These are phyloP conservation scores for Drosophila vallismaia DNA, from an alignment of 2,888 invertebrate genomes.

Conservation along the genomic window DNA sequence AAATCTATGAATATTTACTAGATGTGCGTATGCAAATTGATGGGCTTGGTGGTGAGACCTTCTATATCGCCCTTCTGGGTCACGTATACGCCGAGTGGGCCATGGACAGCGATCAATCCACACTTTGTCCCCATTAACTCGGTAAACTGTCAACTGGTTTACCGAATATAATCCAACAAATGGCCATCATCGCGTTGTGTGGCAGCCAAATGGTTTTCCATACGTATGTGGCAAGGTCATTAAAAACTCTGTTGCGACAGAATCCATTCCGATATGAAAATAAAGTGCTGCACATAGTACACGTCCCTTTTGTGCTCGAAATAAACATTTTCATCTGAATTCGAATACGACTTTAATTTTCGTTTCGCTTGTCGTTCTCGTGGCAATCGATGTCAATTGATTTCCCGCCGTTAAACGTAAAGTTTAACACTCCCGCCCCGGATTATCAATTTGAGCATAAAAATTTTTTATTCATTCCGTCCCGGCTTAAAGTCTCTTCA, in stretches of 20 bases:
- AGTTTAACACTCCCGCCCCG: constrained; percentile 13
- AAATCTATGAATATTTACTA: constrained; percentile 66
- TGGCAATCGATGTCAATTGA: constrained; percentile 47
- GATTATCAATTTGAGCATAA: constrained; percentile 36
- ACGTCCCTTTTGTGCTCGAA: neutral
- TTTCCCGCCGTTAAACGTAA: constrained; percentile 30
- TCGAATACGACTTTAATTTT: constrained; percentile 4
- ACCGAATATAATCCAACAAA: constrained; percentile 26
- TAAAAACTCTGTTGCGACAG: constrained; percentile 16
- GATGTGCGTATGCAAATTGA: constrained; percentile 55
- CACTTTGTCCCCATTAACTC: constrained; percentile 35
- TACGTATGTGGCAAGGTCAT: constrained; percentile 21
- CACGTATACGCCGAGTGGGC: constrained; percentile 28
- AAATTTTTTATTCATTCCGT: constrained; percentile 26
- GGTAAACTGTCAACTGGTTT: constrained; percentile 42
- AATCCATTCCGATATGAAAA: constrained; percentile 28
- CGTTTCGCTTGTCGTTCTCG: constrained; percentile 3
- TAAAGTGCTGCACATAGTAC: constrained; percentile 12
- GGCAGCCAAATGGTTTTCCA: constrained; percentile 18
- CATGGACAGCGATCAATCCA: constrained; percentile 38
- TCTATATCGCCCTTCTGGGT: constrained; percentile 8
- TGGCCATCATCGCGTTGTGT: constrained; percentile 32
- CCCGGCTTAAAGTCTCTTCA: constrained; percentile 39
- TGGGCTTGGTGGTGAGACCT: neutral
- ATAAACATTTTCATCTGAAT: constrained; percentile 13